Percentiles rank a stretch among this genome's conserved stretches.
phyloP scores from a whole-genome alignment of 2,888 invertebrate genomes.

The Lasioglossum zephyrum region DNA sequence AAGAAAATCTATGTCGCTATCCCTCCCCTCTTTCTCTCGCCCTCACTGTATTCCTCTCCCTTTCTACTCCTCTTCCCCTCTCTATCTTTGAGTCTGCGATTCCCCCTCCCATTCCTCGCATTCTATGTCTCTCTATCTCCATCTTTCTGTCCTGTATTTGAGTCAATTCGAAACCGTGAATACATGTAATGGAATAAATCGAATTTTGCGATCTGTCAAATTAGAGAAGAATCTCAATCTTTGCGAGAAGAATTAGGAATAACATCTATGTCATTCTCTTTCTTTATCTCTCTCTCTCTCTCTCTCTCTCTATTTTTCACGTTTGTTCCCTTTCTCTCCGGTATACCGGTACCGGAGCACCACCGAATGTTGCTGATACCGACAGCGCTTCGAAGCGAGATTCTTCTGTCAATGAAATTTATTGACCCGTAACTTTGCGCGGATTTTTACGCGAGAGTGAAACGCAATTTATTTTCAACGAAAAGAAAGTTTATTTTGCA shows the following conservation, averaged over 20 bases:
- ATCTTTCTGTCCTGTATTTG: not conserved
- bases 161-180: not conserved
- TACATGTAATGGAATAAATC: not conserved
- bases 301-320: not conserved
- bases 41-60: not conserved
- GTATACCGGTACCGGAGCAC: not conserved
- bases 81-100: not conserved
- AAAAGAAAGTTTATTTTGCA: not conserved
- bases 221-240: too few species aligned
- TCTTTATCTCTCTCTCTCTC: not conserved
- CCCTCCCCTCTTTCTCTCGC: accelerated
- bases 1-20: constrained; percentile 34
- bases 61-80: not conserved
- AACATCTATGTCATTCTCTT: not conserved
- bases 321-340: not conserved
- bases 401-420: constrained; percentile 8
- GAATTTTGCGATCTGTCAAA: too few species aligned
- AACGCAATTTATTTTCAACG: not conserved
- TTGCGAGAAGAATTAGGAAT: too few species aligned
- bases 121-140: not conserved
- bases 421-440: constrained; percentile 9
- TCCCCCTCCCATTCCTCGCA: not conserved
- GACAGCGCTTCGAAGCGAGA: not conserved
- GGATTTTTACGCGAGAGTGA: constrained; percentile 5
- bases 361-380: not conserved